A percentile compares a stretch with the other conserved stretches of the same genome.
phyloP scores from a whole-genome alignment of 2,888 invertebrate genomes.

The Scaptomyza parva region DNA sequence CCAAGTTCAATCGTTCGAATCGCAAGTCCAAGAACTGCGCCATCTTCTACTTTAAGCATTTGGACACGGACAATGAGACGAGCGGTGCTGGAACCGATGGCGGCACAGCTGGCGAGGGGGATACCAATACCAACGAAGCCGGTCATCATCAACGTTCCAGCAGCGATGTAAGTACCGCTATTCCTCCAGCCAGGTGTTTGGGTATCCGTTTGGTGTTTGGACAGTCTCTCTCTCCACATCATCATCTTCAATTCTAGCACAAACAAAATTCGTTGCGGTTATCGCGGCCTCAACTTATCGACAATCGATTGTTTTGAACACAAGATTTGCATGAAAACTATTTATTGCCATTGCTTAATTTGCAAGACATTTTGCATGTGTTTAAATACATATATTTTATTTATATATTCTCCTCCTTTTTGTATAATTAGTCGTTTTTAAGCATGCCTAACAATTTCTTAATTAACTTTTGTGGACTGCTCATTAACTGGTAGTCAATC shows the following conservation, averaged over 20 bases:
- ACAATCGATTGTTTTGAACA: constrained; percentile 23
- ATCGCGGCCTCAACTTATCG: constrained; percentile 47
- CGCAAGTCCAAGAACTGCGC: constrained; percentile 93
- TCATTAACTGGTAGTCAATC: constrained; percentile 46
- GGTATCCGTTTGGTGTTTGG: not conserved
- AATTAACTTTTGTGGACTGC: constrained; percentile 59
- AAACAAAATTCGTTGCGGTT: constrained; percentile 35
- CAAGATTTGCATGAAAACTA: constrained; percentile 4
- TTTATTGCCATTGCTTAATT: constrained; percentile 20
- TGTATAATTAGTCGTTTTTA: constrained; percentile 33
- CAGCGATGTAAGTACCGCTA: constrained; percentile 82
- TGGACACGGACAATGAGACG: constrained; percentile 93
- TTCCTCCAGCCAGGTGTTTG: constrained; percentile 33
- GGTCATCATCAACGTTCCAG: constrained; percentile 58
- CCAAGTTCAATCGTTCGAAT: constrained; percentile 89
- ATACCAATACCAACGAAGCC: constrained; percentile 30
- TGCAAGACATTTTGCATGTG: constrained; percentile 45
- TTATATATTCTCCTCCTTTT: not conserved
- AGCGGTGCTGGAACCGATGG: constrained; percentile 83
- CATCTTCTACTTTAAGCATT: constrained; percentile 93
- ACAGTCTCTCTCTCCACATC: too few species aligned
- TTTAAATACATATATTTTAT: constrained; percentile 13
- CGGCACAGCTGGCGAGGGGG: constrained; percentile 57
- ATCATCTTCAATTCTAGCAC: not conserved
- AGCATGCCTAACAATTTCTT: constrained; percentile 68